Conservation (phyloP, 2,797 vertebrate genomes). For the Platalea minor region DNA sequence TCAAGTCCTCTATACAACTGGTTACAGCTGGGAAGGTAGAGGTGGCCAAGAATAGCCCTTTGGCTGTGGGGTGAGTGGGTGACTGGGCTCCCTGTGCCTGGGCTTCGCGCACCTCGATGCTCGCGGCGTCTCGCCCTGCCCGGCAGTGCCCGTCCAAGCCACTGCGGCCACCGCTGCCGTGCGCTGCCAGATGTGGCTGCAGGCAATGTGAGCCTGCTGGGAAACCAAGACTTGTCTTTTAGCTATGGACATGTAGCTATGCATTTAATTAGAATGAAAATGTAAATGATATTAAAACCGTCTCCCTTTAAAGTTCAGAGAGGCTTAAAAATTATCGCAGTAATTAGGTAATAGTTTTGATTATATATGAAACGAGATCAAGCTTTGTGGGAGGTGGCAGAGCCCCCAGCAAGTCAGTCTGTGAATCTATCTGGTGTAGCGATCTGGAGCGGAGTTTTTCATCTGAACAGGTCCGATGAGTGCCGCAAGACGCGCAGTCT, state of each 20-base stretch:
- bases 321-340: neutral
- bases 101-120: fast-evolving
- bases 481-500: neutral
- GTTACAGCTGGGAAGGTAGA: neutral
- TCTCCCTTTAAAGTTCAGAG: conserved; percentile 5
- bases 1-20: fast-evolving
- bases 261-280: neutral
- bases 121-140: neutral
- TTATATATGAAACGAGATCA: neutral
- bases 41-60: neutral
- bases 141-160: fast-evolving
- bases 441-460: neutral
- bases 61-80: neutral
- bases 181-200: neutral
- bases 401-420: neutral
- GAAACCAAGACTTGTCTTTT: neutral
- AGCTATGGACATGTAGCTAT: neutral
- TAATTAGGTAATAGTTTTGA: conserved; percentile 12
- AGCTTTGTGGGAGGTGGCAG: neutral
- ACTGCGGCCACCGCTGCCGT: fast-evolving
- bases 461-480: neutral
- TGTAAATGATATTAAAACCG: neutral
- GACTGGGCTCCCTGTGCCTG: neutral
- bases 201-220: neutral
- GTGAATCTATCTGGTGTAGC: neutral